These are phyloP conservation scores for Mesoclemmys tuberculata DNA, from an alignment of 2,113 vertebrate genomes.

Conservation along the genomic window DNA sequence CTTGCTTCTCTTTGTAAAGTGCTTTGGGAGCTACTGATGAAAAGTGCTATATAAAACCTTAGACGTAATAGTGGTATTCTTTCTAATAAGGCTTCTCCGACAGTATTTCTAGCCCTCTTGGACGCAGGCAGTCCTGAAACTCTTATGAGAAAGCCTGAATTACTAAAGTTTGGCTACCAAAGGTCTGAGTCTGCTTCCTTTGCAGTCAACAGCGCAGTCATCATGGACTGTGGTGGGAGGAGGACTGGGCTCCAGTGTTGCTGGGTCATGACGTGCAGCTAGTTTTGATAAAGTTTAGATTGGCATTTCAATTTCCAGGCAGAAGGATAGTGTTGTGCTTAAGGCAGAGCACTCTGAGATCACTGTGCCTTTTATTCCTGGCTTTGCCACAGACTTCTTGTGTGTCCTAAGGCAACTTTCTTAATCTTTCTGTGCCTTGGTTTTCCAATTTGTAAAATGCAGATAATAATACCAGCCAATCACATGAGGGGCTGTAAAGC, in stretches of 20 bases:
- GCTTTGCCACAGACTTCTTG: neutral
- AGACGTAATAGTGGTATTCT: too few species aligned
- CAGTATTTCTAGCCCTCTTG: too few species aligned
- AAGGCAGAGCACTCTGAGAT: neutral
- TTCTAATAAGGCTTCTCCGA: too few species aligned
- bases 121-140: too few species aligned
- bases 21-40: too few species aligned
- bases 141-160: too few species aligned
- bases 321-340: neutral
- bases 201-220: neutral
- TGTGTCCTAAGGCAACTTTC: neutral
- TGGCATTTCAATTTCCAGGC: neutral
- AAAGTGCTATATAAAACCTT: too few species aligned
- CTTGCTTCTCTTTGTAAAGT: too few species aligned
- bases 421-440: rapidly evolving
- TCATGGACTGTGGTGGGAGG: too few species aligned
- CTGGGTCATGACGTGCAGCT: neutral
- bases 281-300: neutral
- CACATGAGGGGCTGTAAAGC: neutral
- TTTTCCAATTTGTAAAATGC: rapidly evolving
- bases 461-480: neutral
- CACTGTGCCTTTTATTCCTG: neutral
- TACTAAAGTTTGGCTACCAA: too few species aligned
- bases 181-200: neutral
- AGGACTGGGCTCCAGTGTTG: neutral